Base-by-base conservation (phyloP, 2,797 vertebrate genomes). In the Nannoperca australis region DNA sequence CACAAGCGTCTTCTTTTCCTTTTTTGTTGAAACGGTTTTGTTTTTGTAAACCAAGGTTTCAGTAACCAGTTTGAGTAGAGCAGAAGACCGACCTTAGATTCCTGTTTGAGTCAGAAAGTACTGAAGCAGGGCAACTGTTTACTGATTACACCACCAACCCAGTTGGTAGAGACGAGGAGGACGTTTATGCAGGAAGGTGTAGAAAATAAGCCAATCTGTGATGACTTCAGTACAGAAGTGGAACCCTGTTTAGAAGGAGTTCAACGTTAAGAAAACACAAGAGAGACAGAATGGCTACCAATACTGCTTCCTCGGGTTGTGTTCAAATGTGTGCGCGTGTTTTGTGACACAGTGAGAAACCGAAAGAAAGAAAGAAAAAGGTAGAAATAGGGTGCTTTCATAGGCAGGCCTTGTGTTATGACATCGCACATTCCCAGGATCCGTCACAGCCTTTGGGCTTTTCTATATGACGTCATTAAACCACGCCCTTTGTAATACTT, bases 381-480 rank as follows among this genome's bases (percentile, higher is more conserved):
- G 27, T 60, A 60, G 54, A 62, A 27, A 65, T 27, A 66, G 40
- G 58, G 50, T 79, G 73, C 62, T 70, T 71, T 78, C 76, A 56
- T 20, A 75, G 32, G 44, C 70, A n/a, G 38, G 49, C 47, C 66
- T 74, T 80, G 73, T 83, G 66, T 76, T 69, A 83, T 89, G 86
- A 90, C 76, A 72, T 56, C 47, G 75, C 85, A 85, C 65, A 82
- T 82, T 89, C 36, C 77, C 38, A 78, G 58, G 67, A 81, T 81
- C 72, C 68, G 63, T 79, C 76, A 66, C 63, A 59, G 64, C 71
- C 61, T 50, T 42, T 71, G 49, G 49, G 78, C 63, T 91, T 90
- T 93, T 82, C 91, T 90, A 79, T 82, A 50, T 92, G 86, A 91
- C 89, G 82, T 88, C 76, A 90, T 69, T 45, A 89, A 85, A 87